A percentile compares a stretch with the other conserved stretches of the same genome.
Evolutionary conservation across 2,888 invertebrate species (phyloP).

Genomic region (Drosophila mayaguana): DNA sequence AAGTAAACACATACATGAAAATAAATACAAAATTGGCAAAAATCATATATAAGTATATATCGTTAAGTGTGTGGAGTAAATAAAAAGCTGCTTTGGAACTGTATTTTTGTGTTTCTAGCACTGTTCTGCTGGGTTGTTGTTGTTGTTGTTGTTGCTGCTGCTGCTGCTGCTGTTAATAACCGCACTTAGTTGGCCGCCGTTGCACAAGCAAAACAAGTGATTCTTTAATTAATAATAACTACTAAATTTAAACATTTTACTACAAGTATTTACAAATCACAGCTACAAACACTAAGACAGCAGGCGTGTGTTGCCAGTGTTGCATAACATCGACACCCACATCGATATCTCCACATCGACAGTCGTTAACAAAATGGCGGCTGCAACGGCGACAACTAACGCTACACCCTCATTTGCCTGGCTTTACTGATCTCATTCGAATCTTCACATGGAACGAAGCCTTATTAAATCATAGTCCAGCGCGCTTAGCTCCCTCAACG

Average conservation of each 20-base stretch:
- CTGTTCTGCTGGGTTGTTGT: constrained; percentile 9
- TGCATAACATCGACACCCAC: constrained; percentile 52
- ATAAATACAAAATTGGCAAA: constrained; percentile 77
- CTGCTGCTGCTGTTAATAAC: constrained; percentile 10
- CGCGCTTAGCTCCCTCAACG: constrained; percentile 10
- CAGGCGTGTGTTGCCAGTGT: constrained; percentile 48
- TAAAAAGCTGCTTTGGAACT: constrained; percentile 63
- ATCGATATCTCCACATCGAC: not conserved
- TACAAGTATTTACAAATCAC: constrained; percentile 77
- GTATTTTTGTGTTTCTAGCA: not conserved
- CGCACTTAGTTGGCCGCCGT: constrained; percentile 34
- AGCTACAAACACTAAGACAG: constrained; percentile 74
- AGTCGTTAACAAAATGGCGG: constrained; percentile 20
- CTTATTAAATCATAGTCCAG: constrained; percentile 49
- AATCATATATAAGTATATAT: constrained; percentile 20
- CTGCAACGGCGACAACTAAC: constrained; percentile 31
- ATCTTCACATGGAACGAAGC: constrained; percentile 9
- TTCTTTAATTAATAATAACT: constrained; percentile 67
- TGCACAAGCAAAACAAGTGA: constrained; percentile 52
- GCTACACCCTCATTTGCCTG: constrained; percentile 4
- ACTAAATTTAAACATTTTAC: constrained; percentile 78
- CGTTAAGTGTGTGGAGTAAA: constrained; percentile 37
- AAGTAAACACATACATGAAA: constrained; percentile 56
- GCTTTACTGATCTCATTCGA: constrained; percentile 14
- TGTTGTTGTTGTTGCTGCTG: constrained; percentile 9